phyloP scores from a whole-genome alignment of 2,113 vertebrate species.

The Xenopus borealis region DNA sequence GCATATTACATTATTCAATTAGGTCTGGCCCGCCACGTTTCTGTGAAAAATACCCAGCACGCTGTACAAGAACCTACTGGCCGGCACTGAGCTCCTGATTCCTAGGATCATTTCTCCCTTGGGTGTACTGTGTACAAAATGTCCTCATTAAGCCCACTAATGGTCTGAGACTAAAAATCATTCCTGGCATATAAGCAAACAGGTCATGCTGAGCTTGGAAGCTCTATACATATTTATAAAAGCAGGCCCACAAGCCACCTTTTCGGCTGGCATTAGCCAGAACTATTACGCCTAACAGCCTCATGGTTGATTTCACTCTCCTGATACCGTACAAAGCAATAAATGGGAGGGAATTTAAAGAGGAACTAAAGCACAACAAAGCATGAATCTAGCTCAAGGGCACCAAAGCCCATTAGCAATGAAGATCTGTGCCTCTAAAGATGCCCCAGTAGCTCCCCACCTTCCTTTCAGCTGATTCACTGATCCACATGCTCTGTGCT shows the following conservation, averaged over 20 bases:
- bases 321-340: too few relatives aligned
- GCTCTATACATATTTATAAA: neutral
- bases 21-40: neutral
- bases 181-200: neutral
- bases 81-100: neutral
- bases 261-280: too few relatives aligned
- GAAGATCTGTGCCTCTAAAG: too few relatives aligned
- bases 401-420: too few relatives aligned
- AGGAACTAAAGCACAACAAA: too few relatives aligned
- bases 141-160: neutral
- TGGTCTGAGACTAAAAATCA: neutral
- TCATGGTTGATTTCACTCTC: too few relatives aligned
- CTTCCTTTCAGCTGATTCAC: too few relatives aligned
- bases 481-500: too few relatives aligned
- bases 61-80: neutral
- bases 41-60: neutral
- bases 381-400: too few relatives aligned
- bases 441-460: too few relatives aligned
- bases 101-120: neutral
- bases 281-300: too few relatives aligned
- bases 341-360: too few relatives aligned
- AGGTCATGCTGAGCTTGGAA: neutral
- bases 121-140: neutral
- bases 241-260: neutral
- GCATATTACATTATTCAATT: neutral